Base-by-base conservation (phyloP, 2,888 invertebrate species). In the Acrocyrtus sp. region DNA sequence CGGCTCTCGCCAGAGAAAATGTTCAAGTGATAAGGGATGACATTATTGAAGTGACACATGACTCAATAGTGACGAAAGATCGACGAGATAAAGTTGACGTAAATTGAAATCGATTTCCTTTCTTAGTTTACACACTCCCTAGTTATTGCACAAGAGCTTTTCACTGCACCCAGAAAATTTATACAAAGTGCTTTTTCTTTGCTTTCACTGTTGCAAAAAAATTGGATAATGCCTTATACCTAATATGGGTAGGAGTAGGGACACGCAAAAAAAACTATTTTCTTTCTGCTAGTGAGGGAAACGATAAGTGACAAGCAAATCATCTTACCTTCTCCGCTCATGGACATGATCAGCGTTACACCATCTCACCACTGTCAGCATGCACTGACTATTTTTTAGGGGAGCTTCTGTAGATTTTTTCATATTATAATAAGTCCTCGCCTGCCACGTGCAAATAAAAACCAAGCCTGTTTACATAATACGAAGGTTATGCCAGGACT, bases 51-150 rank as follows among this genome's bases (percentile, higher is more conserved):
- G 68, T 69, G 27, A 69, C 61, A 48, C 41, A 47, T 39, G 69
- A 69, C 41, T 50, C 57, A 5, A 69, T 69, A 39, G 39, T 54
- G 29, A 61, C 45, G 27, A 43, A 61, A 61, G 69, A 69, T 56
- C 43, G 69, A 58, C 21, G 53, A 63, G 61, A 67, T 26, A 74
- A 75, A 58, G 24, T 73, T 41, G 78, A 78, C 41, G 78, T 78
- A 72, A 62, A 62, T 54, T 54, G 50, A 57, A 39, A 66, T 63
- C 27, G 51, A 66, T 56, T 54, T 58, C 15, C n/a, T n/a, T n/a
- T n/a, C n/a, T n/a, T n/a, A n/a, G n/a, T n/a, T n/a, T n/a, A n/a
- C n/a, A n/a, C n/a, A n/a, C n/a, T n/a, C n/a, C n/a, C n/a, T n/a
- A n/a, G n/a, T n/a, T n/a, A n/a, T n/a, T n/a, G n/a, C n/a, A n/a